Evolutionary conservation across 2,797 vertebrate genomes (phyloP), one percentile per base, ranked within the genome.

Genomic region (Anguilla marmorata): DNA sequence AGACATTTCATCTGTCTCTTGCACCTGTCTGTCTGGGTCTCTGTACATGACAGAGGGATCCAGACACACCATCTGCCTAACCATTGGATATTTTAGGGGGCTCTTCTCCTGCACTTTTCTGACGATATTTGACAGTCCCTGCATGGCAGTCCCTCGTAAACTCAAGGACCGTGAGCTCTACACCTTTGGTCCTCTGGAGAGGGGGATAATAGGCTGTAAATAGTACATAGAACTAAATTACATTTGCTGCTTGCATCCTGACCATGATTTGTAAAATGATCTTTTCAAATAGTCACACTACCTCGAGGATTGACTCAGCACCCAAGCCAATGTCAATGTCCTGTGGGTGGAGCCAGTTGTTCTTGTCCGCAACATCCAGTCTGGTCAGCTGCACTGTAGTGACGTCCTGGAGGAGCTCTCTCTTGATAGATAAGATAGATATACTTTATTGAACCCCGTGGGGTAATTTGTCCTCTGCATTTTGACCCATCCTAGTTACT

Each of bases 331-430:
- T 58, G 33, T 89, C 66, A 60, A 50, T 48, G 21, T 83, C 33
- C 54, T 60, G 24, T 60, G 76, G 86, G 45, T 83, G 76, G 76
- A 87, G 21, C 76, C 86, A 88, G 54, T 63, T 91, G n/a, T 89
- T 85, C 24, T 90, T 63, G 74, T 89, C 89, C 80, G 7, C 37
- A 16, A 88, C 89, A 91, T 87, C 76, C 56, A 90, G 58, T 84
- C 82, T 86, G 33, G 85, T 52, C 56, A 89, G 30, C 83, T 90
- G 88, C 9, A 88, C 74, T 89, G 88, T 58, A 88, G 37, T 85
- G 84, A 90, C 86, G 60, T 90, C 72, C 87, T 87, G 85, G 72
- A 88, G 85, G 30, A 90, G 2, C 76, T 90, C 89, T 30, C 48
- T 87, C 88, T 90, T 89, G 33, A 90, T 37, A 41, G 37, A 41